Evolutionary conservation across 2,888 invertebrate species (phyloP).

Genomic region (Polia nebulosa): DNA sequence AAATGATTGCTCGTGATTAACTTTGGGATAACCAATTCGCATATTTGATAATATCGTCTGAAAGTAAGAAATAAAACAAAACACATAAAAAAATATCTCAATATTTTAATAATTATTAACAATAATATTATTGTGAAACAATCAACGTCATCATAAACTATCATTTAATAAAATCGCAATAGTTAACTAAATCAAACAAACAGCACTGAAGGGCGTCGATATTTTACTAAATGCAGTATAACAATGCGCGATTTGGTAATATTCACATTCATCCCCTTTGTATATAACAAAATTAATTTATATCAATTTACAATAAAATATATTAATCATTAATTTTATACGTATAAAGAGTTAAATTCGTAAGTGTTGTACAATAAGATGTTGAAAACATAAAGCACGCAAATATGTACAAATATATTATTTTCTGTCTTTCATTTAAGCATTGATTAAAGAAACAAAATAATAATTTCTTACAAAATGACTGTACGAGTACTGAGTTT

Average conservation of each 20-base stretch:
- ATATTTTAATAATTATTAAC: slow-evolving; percentile 82
- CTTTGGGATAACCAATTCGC: neutral
- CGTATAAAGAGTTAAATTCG: slow-evolving; percentile 39
- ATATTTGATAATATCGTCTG: neutral
- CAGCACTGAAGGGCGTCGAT: slow-evolving; percentile 72
- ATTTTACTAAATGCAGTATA: slow-evolving; percentile 75
- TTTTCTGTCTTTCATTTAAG: neutral
- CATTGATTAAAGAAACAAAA: neutral
- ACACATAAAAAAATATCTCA: slow-evolving; percentile 70
- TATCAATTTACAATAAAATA: slow-evolving; percentile 67
- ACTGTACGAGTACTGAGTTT: neutral
- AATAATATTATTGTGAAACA: slow-evolving; percentile 88
- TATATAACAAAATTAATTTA: slow-evolving; percentile 63
- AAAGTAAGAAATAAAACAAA: slow-evolving; percentile 46
- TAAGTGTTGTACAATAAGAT: slow-evolving; percentile 35
- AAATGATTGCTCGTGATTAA: neutral
- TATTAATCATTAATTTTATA: slow-evolving; percentile 56
- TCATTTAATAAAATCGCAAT: slow-evolving; percentile 88
- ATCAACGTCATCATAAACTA: slow-evolving; percentile 89
- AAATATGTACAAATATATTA: slow-evolving; percentile 1
- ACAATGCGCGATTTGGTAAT: slow-evolving; percentile 84
- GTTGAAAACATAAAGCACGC: neutral
- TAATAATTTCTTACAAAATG: neutral
- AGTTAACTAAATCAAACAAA: slow-evolving; percentile 71
- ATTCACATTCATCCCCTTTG: slow-evolving; percentile 63